These are phyloP conservation scores for Spisula solida DNA, from an alignment of 2,888 invertebrate genomes.

Conservation along the genomic window DNA sequence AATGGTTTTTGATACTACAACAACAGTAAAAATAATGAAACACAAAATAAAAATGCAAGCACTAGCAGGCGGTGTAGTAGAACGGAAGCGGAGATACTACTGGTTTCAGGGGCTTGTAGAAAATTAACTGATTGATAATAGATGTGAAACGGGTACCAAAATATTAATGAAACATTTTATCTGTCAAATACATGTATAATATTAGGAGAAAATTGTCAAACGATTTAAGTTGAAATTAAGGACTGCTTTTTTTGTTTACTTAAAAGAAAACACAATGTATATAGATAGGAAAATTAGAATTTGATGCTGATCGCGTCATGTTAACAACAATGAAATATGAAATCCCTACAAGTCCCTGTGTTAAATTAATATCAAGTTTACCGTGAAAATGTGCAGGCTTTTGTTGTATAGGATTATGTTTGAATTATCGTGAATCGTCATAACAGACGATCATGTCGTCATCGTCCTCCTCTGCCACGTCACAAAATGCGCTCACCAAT, in stretches of 20 bases:
- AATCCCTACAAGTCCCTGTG: slow-evolving; percentile 48
- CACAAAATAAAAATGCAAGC: not conserved
- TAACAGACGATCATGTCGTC: slow-evolving; percentile 86
- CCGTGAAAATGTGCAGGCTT: slow-evolving; percentile 71
- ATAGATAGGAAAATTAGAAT: no score
- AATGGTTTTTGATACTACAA: not conserved
- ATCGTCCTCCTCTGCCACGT: slow-evolving; percentile 82
- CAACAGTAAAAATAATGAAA: slow-evolving; percentile 9
- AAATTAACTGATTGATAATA: not conserved
- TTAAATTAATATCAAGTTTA: slow-evolving; percentile 47
- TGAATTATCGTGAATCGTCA: slow-evolving; percentile 81
- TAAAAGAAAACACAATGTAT: not conserved
- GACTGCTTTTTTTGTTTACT: not conserved
- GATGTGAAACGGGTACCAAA: not conserved
- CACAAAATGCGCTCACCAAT: slow-evolving; percentile 91
- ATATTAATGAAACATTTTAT: not conserved
- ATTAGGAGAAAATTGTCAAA: not conserved
- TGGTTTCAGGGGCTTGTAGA: slow-evolving; percentile 30
- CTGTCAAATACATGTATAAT: not conserved
- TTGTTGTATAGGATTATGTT: slow-evolving; percentile 55
- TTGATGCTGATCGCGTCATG: no score
- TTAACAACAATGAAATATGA: not conserved
- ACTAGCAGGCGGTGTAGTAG: not conserved
- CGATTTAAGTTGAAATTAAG: not conserved
- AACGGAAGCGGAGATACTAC: slow-evolving; percentile 6